Evolutionary conservation across 2,888 invertebrate species (phyloP), one percentile per base, ranked within the genome.

Genomic region (Lissonota sp.): DNA sequence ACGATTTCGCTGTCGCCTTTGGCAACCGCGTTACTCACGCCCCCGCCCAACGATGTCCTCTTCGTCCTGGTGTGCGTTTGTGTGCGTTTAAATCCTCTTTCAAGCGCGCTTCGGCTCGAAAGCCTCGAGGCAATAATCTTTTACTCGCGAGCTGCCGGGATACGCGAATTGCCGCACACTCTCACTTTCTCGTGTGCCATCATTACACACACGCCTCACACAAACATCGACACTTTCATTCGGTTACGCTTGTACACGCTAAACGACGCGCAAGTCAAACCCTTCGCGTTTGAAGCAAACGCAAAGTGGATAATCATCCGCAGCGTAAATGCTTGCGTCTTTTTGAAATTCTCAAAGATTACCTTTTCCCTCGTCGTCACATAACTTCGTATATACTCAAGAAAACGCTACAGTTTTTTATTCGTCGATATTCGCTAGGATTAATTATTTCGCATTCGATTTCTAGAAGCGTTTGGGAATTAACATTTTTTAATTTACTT

Each of bases 101-200:
- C 49, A 37, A 46, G 44, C 53, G 14, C 3, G 26, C 26, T 26
- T 26, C 26, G 1, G 26, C 26, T 3, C 49, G 42, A 58, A 26
- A 78, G 77, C 76, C 79, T 71, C 77, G 80, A 77, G 79, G 80
- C 72, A 72, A 63, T 57, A 46, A 14, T 40, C 69, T 44, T 69
- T 75, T 79, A 55, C 66, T 70, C 60, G 51, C 57, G 58, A 3
- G 51, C 58, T 42, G 58, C 57, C 53, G 67, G 60, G 40, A 46
- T 53, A 66, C 37, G 55, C 37, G 64, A n/a, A n/a, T 62, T 16
- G 16, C 16, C 14, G 12, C 12, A 16, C 10, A 39, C 57, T 58
- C 57, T 64, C 60, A 51, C 74, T 63, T 37, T 49, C 57, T 44
- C 26, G 26, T 26, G 3, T 26, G 26, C 26, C 26, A 26, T 26